These are phyloP conservation scores for Anhinga rufa DNA, from an alignment of 2,113 vertebrate genomes.

Conservation along the genomic window DNA sequence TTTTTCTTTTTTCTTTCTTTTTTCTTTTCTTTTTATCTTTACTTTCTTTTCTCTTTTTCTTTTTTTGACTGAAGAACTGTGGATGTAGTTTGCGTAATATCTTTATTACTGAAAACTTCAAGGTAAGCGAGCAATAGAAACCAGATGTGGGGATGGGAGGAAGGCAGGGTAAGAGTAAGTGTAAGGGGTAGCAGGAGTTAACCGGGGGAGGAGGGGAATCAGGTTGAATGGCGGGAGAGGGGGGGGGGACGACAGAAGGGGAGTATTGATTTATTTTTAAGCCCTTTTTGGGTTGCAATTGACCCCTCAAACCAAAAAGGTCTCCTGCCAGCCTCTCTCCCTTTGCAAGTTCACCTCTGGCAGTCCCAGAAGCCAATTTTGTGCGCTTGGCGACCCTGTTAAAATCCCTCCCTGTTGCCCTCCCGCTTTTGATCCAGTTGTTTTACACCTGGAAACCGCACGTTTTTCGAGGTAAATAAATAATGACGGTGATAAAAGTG, in stretches of 20 bases:
- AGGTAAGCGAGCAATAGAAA: constrained; percentile 74
- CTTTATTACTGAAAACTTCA: constrained; percentile 77
- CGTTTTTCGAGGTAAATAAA: background rate
- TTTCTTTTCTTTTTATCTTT: too few relatives aligned
- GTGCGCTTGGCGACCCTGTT: background rate
- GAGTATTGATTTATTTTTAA: constrained; percentile 5
- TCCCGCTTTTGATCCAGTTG: background rate
- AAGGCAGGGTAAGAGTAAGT: constrained; percentile 17
- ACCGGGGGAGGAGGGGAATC: constrained; percentile 27
- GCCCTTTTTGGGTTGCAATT: background rate
- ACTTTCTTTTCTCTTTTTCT: too few relatives aligned
- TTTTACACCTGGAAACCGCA: background rate
- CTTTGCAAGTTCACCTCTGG: background rate
- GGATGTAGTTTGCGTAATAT: constrained; percentile 65
- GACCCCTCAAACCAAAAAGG: background rate
- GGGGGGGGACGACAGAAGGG: background rate
- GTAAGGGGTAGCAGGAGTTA: constrained; percentile 51
- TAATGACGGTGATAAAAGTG: background rate
- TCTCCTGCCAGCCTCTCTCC: background rate
- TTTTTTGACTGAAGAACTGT: background rate
- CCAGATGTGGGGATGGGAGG: constrained; percentile 69
- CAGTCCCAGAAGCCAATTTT: background rate
- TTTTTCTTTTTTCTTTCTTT: fast-evolving
- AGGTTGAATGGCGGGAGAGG: background rate
- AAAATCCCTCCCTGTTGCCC: background rate